A percentile compares a stretch with the other conserved stretches of the same genome.
Conservation (phyloP, 1,140 invertebrate species). For the Drosophila malerkotliana region DNA sequence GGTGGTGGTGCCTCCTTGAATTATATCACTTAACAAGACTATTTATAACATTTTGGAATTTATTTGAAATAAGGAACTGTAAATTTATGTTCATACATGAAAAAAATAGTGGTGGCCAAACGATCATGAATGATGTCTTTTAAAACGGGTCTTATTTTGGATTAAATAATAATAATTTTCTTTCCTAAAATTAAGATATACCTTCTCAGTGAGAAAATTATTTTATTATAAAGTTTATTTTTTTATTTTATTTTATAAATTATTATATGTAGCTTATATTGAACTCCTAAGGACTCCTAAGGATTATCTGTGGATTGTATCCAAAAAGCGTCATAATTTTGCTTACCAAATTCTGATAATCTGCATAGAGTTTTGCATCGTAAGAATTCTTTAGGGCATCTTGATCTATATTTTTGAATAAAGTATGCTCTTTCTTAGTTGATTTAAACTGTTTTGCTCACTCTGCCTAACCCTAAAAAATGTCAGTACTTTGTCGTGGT, state of each 20-base stretch:
- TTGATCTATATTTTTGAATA: conserved; percentile 1
- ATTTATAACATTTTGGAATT: background rate
- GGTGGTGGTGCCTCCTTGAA: conserved; percentile 96
- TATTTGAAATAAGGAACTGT: background rate
- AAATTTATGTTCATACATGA: background rate
- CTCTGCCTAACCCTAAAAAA: background rate
- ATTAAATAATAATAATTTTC: background rate
- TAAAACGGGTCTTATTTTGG: conserved; percentile 1
- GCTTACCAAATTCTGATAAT: background rate
- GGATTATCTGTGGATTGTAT: background rate
- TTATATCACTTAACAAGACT: conserved; percentile 94
- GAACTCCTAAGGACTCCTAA: too few relatives aligned
- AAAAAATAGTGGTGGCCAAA: conserved; percentile 13
- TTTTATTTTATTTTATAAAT: too few relatives aligned
- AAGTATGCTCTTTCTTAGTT: background rate
- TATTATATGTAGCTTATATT: too few relatives aligned
- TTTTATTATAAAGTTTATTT: too few relatives aligned
- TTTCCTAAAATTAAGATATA: background rate
- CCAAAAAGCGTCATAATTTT: background rate
- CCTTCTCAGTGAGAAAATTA: background rate
- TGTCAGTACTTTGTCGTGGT: background rate
- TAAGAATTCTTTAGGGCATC: background rate
- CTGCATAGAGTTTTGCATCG: conserved; percentile 6
- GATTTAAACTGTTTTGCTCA: background rate
- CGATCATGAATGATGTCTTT: background rate